Base-by-base conservation (phyloP, 2,797 vertebrate species). In the Podarcis lilfordi region DNA sequence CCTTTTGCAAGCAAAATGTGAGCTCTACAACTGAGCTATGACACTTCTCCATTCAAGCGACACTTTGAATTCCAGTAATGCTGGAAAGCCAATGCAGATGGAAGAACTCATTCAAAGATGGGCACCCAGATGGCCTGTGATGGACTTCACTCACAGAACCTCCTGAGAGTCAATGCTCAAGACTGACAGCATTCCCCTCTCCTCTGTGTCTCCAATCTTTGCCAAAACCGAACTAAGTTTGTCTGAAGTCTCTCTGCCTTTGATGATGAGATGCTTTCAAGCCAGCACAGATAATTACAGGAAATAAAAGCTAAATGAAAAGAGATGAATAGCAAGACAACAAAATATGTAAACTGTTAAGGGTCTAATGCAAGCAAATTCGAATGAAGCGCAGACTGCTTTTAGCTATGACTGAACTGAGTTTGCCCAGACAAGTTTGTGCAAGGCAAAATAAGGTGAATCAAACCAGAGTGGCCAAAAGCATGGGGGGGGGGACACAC, bases 261-360 rank as follows among this genome's bases (percentile, higher is more conserved):
- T 93, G 89, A 94, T 93, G 81, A 59, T 89, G 91, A 89, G 55
- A 71, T 27, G 37, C 77, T n/a, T 92, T 92, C 90, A 91, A 92
- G 87, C 19, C 86, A 88, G 37, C 23, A 80, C 23, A 76, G 29
- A 3, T 92, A 91, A 93, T 95, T 92, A 76, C 74, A 90, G 78
- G 75, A 93, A 94, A 89, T 91, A 61, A 89, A 90, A 92, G 72
- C 40, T 86, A 90, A 92, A 89, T 82, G 0, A 88, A 94, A 94
- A 0, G 0, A 21, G 50, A 88, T 85, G 71, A 91, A n/a, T 10
- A 84, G 89, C 68, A 85, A 82, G 40, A 76, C 93, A 93, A 87
- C 2, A 89, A 74, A 89, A 15, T 45, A 92, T 83, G 84, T 87
- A 92, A 92, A 92, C 81, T 91, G 82, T 77, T 81, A 91, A 90